Base-by-base conservation (phyloP, 2,113 vertebrate genomes). In the Ceratotherium simum region DNA sequence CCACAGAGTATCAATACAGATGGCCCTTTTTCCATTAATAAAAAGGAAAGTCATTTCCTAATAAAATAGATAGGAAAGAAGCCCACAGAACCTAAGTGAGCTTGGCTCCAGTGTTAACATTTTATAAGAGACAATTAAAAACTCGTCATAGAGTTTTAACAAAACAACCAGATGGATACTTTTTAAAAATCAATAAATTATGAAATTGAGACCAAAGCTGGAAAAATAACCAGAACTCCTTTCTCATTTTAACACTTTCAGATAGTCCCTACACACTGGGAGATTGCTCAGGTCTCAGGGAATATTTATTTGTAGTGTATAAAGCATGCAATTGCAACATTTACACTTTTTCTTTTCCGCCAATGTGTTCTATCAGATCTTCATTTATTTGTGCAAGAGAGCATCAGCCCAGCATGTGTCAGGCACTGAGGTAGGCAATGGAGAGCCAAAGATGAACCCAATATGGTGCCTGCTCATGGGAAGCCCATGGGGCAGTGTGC, bases 31-130 rank as follows among this genome's bases (percentile, higher is more conserved):
- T 58, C 48, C 54, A 29, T 33, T 65, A 87, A 93, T 76, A 65
- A 95, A 89, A 89, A 91, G 65, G n/a, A 36, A 92, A 82, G 51
- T 51, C 13, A 76, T 64, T 94, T 79, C 56, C 46, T 56, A 79
- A 62, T 21, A 85, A 90, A 93, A 67, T 23, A 81, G 87, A 79
- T 33, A 85, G 67, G 46, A 62, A 76, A 86, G 14, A 39, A 93
- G 31, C 46, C 65, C 67, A 81, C 16, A 73, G 69, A 93, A 80
- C n/a, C 46, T 51, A 60, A 79, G 58, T 39, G 76, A 95, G 36
- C 4, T 17, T 89, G 89, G 62, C n/a, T 89, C 86, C 48, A 85
- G 87, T 78, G 12, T 95, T 87, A 91, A 93, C n/a, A 76, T 96
- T 93, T 93, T 95, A 48, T 69, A 65, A 80, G 69, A 90, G 25